Base-by-base conservation (phyloP, 2,888 invertebrate genomes). In the Prostheceraeus crozeri region DNA sequence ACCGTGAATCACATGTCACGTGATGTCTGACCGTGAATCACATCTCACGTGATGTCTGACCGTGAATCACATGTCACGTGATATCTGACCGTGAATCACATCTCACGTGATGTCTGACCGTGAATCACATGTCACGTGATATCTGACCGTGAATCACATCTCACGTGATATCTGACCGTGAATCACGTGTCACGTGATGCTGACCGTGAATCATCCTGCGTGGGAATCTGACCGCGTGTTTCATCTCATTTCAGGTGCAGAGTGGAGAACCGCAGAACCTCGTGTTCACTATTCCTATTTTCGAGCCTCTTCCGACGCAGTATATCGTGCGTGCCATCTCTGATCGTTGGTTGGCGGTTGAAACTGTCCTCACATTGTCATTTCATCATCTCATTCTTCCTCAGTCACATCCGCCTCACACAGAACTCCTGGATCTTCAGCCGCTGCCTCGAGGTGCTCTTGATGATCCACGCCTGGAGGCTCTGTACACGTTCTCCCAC, bases 201-300 rank as follows among this genome's bases (percentile, higher is more conserved):
- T n/a, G n/a, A n/a, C n/a, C n/a, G n/a, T n/a, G n/a, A n/a, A n/a
- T n/a, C n/a, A n/a, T n/a, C n/a, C n/a, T n/a, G n/a, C n/a, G n/a
- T n/a, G n/a, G n/a, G n/a, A n/a, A n/a, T n/a, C n/a, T n/a, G n/a
- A n/a, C n/a, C n/a, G n/a, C n/a, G n/a, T n/a, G n/a, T n/a, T n/a
- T n/a, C n/a, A n/a, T n/a, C n/a, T n/a, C n/a, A n/a, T 75, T 78
- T 57, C 70, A 84, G 82, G 87, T 87, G 0, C 77, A 83, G 35
- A 81, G 81, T 1, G 80, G 81, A 11, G 86, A 89, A 68, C 81
- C 84, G 0, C 87, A 91, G 72, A 85, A 86, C 68, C 78, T 99
- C 23, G 83, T 89, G 0, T 90, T 98, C 79, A 96, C 94, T 0
- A 91, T 98, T 69, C 98, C 96, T 0, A 82, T 98, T 53, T 82